Percentiles rank a stretch among this genome's conserved stretches.
These are phyloP conservation scores for Apteryx owenii DNA, from an alignment of 2,113 vertebrate species.

Conservation along the genomic window DNA sequence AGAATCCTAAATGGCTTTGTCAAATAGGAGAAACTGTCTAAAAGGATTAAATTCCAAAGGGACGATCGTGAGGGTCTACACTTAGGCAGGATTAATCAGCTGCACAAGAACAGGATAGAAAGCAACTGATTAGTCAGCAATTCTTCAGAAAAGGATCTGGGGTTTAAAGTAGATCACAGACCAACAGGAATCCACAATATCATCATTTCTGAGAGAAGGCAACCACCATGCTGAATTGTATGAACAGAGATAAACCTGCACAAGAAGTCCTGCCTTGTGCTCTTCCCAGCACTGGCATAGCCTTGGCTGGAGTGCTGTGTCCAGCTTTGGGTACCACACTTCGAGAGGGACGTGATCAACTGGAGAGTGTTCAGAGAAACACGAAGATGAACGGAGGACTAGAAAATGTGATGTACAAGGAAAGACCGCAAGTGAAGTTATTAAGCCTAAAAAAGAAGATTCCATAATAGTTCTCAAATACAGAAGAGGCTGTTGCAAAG, in stretches of 20 bases:
- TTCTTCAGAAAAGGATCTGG: not conserved
- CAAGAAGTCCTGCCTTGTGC: not conserved
- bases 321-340: not conserved
- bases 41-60: not conserved
- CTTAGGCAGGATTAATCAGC: accelerated
- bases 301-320: not conserved
- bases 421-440: not conserved
- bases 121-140: not conserved
- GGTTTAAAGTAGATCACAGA: too few species aligned
- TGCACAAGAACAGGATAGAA: not conserved
- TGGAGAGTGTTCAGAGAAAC: not conserved
- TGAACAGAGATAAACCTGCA: too few species aligned
- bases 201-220: accelerated
- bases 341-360: not conserved
- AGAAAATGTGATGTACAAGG: not conserved
- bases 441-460: not conserved
- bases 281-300: not conserved
- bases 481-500: not conserved
- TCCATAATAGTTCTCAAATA: not conserved
- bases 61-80: too few species aligned
- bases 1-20: not conserved
- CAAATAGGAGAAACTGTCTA: not conserved
- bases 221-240: accelerated
- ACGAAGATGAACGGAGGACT: not conserved
- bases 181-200: not conserved